Percentiles rank a stretch among this genome's conserved stretches.
Conservation (phyloP, 2,113 vertebrate species). For the Poeciliopsis retropinna region DNA sequence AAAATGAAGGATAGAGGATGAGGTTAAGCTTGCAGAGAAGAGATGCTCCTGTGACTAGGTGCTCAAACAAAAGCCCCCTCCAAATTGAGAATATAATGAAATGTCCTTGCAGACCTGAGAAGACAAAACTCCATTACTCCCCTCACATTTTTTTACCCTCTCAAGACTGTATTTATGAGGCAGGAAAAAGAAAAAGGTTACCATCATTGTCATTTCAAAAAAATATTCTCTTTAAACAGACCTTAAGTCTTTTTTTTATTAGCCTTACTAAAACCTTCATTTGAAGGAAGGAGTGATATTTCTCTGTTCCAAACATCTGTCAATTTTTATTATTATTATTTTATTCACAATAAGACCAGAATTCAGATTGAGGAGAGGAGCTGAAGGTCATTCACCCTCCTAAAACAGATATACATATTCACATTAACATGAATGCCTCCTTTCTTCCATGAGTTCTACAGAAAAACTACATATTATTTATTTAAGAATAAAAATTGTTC, state of each 20-base stretch:
- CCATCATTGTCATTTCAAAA: conserved; percentile 41
- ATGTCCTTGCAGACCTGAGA: conserved; percentile 73
- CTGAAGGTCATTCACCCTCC: conserved; percentile 64
- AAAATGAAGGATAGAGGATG: conserved; percentile 36
- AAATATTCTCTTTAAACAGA: conserved; percentile 77
- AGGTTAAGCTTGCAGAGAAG: conserved; percentile 39
- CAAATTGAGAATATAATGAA: conserved; percentile 77
- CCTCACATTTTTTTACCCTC: neutral
- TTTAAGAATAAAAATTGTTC: too few species aligned
- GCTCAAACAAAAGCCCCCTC: conserved; percentile 56
- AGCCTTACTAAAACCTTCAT: conserved; percentile 35
- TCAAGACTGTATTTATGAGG: conserved; percentile 55
- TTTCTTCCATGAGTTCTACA: too few species aligned
- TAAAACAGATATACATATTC: neutral
- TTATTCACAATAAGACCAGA: conserved; percentile 67
- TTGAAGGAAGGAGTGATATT: conserved; percentile 46
- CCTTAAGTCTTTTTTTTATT: neutral
- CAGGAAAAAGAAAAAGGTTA: conserved; percentile 39
- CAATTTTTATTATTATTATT: conserved; percentile 24
- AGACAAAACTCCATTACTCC: conserved; percentile 57
- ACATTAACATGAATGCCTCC: too few species aligned
- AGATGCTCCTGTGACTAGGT: conserved; percentile 19
- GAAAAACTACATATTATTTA: too few species aligned
- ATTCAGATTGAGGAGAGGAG: conserved; percentile 45
- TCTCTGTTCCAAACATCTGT: conserved; percentile 53